Percentiles rank a stretch among this genome's conserved stretches.
These are phyloP conservation scores for Limulus polyphemus DNA, from an alignment of 2,888 invertebrate species.

Conservation along the genomic window DNA sequence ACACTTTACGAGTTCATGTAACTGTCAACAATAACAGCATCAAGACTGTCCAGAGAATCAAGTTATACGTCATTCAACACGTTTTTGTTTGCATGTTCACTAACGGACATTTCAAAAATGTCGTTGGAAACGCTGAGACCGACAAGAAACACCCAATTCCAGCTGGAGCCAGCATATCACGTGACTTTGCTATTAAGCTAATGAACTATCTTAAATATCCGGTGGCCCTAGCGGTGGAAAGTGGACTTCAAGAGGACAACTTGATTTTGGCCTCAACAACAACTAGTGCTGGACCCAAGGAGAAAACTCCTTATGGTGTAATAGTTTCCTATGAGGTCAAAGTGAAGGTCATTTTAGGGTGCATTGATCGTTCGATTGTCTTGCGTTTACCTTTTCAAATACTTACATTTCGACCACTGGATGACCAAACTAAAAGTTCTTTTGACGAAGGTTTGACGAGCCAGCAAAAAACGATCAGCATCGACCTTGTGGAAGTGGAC, in stretches of 20 bases:
- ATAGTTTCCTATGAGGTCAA: constrained; percentile 23
- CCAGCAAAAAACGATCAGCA: too few relatives aligned
- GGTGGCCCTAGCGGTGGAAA: constrained; percentile 23
- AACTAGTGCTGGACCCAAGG: constrained; percentile 12
- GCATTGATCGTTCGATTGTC: constrained; percentile 20
- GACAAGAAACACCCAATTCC: constrained; percentile 17
- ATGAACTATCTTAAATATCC: constrained; percentile 18
- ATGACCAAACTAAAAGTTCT: too few relatives aligned
- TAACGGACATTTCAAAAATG: constrained; percentile 84
- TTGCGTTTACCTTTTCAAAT: constrained; percentile 16
- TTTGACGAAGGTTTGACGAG: too few relatives aligned
- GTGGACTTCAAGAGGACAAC: constrained; percentile 10
- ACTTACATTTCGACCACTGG: too few relatives aligned
- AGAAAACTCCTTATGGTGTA: constrained; percentile 24
- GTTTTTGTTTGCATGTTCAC: constrained; percentile 92
- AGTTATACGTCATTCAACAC: constrained; percentile 73
- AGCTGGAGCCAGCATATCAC: constrained; percentile 17
- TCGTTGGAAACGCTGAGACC: constrained; percentile 46
- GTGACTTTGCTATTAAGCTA: constrained; percentile 19
- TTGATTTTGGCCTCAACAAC: constrained; percentile 14
- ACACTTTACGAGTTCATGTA: constrained; percentile 59
- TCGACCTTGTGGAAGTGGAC: too few relatives aligned
- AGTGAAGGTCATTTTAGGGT: constrained; percentile 21
- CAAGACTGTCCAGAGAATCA: constrained; percentile 67
- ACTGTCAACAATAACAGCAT: constrained; percentile 65